These are phyloP conservation scores for Eulemur albifrons DNA, from an alignment of 2,797 vertebrate species.

Conservation along the genomic window DNA sequence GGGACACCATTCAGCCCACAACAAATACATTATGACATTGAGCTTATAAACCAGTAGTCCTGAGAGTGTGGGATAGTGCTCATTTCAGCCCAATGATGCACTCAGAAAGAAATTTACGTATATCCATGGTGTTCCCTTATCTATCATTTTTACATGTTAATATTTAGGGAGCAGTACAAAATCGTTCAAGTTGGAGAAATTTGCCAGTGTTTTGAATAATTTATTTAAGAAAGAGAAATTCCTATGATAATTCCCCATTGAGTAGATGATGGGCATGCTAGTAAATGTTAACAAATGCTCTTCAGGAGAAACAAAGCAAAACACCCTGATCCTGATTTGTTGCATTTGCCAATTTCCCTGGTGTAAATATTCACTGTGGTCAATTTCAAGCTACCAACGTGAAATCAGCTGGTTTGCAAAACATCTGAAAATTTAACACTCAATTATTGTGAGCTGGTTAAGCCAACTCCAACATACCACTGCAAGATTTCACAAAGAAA, in stretches of 20 bases:
- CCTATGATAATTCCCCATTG: background rate
- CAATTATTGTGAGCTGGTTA: background rate
- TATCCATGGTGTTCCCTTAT: background rate
- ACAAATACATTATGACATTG: background rate
- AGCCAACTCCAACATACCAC: background rate
- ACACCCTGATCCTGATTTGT: background rate
- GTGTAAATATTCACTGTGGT: background rate
- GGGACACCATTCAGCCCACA: background rate
- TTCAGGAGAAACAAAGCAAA: background rate
- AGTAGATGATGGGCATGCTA: background rate
- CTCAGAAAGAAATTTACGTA: background rate
- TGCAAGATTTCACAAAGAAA: background rate
- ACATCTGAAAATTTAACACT: background rate
- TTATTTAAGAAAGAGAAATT: conserved; percentile 6
- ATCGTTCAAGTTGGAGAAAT: background rate
- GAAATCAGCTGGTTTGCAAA: background rate
- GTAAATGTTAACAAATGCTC: background rate
- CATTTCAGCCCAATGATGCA: background rate
- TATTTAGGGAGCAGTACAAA: background rate
- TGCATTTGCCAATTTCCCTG: background rate
- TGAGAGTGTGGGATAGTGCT: background rate
- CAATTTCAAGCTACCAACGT: background rate
- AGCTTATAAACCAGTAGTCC: background rate
- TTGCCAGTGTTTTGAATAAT: conserved; percentile 11
- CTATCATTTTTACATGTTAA: background rate